Evolutionary conservation across 2,888 invertebrate species (phyloP), one percentile per base, ranked within the genome.

Genomic region (Biston betularia): DNA sequence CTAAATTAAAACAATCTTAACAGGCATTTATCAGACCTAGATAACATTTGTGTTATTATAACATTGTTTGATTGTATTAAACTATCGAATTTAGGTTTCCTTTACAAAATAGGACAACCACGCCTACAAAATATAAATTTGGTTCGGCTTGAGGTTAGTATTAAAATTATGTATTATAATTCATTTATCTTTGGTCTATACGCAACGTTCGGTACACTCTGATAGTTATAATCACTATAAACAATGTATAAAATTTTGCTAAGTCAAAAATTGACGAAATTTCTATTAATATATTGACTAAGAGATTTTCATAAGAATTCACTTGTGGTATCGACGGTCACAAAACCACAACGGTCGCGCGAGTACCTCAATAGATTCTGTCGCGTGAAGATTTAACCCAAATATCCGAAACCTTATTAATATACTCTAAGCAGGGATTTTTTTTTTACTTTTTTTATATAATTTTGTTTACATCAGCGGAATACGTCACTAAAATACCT

Each of bases 221-320:
- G 89, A 87, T 82, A 88, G 84, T 88, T 87, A 89, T 81, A 87
- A 83, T 89, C 77, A 85, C 85, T 89, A 92, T 91, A 92, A 91
- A 92, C 88, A 90, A 93, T 84, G 90, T 93, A 92, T 92, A 93
- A 93, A 93, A 93, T 92, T 93, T 93, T 89, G 90, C 92, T 93
- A 92, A 89, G 93, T 93, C 92, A 93, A 90, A 92, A 93, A 93
- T 93, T 93, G 93, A 93, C 93, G 85, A 89, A 86, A 89, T 91
- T 92, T 89, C 87, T 90, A 89, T 90, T 85, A 60, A 84, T 83
- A 88, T 92, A 93, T 93, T 93, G 93, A 92, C 93, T 93, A 93
- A 91, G 89, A 92, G 87, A 89, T 89, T 89, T 89, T 93, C 93
- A 93, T 93, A 93, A 93, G 93, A 93, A 89, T 92, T 87, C 90